Percentiles rank a stretch among this genome's conserved stretches.
phyloP scores from a whole-genome alignment of 2,888 invertebrate genomes.

The Drosophila kuntzei region DNA sequence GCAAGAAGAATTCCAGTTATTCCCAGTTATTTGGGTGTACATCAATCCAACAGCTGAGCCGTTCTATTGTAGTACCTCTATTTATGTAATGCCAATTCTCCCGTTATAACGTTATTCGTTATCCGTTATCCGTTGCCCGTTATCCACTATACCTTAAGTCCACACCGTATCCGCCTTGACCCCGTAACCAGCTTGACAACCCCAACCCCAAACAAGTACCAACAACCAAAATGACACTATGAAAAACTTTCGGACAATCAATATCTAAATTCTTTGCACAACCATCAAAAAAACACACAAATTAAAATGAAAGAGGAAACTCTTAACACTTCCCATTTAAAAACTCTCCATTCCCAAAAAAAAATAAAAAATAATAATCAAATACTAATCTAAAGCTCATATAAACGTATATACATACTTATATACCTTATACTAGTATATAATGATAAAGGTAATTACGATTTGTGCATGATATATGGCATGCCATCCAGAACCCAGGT shows the following conservation, averaged over 20 bases:
- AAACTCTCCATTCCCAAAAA: constrained; percentile 64
- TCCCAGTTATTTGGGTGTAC: constrained; percentile 11
- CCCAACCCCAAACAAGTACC: constrained; percentile 20
- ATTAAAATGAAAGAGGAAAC: constrained; percentile 13
- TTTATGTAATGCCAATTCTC: constrained; percentile 64
- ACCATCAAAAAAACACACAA: constrained; percentile 51
- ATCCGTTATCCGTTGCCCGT: constrained; percentile 38
- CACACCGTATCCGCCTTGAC: constrained; percentile 37
- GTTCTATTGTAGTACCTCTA: constrained; percentile 59
- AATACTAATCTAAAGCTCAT: constrained; percentile 56
- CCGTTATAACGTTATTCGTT: constrained; percentile 24
- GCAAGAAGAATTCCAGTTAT: constrained; percentile 17
- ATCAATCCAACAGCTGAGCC: constrained; percentile 66
- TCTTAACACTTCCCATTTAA: constrained; percentile 62
- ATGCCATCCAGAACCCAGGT: constrained; percentile 75
- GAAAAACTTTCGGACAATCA: constrained; percentile 84
- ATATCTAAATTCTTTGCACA: constrained; percentile 83
- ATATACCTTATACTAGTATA: constrained; percentile 23
- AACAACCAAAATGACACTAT: constrained; percentile 41
- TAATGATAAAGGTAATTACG: constrained; percentile 57
- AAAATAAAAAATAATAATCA: constrained; percentile 2
- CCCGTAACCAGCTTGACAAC: constrained; percentile 51
- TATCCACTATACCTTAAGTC: constrained; percentile 28
- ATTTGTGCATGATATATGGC: constrained; percentile 71
- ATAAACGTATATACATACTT: constrained; percentile 52